A percentile compares a stretch with the other conserved stretches of the same genome.
Conservation (phyloP, 2,888 invertebrate species). For the Coelopa pilipes region DNA sequence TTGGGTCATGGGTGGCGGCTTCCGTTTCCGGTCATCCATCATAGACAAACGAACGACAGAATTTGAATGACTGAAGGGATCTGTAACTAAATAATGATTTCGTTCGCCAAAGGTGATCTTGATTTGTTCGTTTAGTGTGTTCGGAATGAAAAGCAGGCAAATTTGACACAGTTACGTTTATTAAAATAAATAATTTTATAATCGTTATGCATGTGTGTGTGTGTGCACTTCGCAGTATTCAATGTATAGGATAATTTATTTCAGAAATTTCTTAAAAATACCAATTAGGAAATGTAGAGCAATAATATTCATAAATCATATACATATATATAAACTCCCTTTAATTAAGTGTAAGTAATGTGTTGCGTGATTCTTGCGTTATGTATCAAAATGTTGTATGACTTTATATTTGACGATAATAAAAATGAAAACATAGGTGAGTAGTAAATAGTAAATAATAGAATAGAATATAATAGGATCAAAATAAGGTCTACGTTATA, state of each 20-base stretch:
- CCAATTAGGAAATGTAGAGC: slow-evolving; percentile 31
- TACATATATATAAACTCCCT: slow-evolving; percentile 16
- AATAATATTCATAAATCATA: slow-evolving; percentile 23
- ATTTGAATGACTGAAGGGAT: no score
- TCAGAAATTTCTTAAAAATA: slow-evolving; percentile 31
- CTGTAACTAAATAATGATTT: not conserved
- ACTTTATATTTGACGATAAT: not conserved
- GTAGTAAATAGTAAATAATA: slow-evolving; percentile 24
- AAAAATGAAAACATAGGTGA: slow-evolving; percentile 20
- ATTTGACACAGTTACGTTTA: slow-evolving; percentile 40
- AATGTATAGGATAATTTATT: slow-evolving; percentile 35
- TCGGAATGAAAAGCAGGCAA: not conserved
- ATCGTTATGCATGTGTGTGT: slow-evolving; percentile 29
- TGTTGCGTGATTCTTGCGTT: slow-evolving; percentile 12
- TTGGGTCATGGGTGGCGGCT: no score
- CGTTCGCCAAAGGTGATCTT: not conserved
- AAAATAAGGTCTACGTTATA: slow-evolving; percentile 17
- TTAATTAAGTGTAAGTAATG: slow-evolving; percentile 23
- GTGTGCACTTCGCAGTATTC: slow-evolving; percentile 31
- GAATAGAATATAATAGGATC: slow-evolving; percentile 21
- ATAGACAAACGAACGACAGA: no score
- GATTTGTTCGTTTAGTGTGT: not conserved
- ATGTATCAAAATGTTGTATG: slow-evolving; percentile 13
- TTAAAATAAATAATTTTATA: slow-evolving; percentile 40
- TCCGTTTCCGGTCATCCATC: no score